A percentile compares a stretch with the other conserved stretches of the same genome.
Evolutionary conservation across 2,888 invertebrate genomes (phyloP).

Genomic region (Lysandra bellargus): DNA sequence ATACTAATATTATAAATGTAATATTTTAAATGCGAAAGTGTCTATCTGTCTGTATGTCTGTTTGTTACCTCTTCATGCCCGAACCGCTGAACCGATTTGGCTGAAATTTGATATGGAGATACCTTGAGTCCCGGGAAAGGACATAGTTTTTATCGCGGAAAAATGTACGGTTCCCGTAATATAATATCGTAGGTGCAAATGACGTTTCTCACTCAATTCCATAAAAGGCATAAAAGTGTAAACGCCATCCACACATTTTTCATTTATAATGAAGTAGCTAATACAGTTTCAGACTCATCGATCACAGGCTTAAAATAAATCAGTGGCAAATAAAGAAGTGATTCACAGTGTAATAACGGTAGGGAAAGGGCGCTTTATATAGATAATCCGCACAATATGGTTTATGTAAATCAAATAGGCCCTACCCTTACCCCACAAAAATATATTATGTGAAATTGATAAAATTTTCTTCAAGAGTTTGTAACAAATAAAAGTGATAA

Average conservation of each 20-base stretch:
- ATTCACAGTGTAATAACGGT: constrained; percentile 3
- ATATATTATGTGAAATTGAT: constrained; percentile 9
- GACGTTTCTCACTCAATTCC: neutral
- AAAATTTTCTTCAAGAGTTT: neutral
- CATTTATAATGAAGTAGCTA: neutral
- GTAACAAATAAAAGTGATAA: too few relatives aligned
- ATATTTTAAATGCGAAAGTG: too few relatives aligned
- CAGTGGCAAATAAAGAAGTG: constrained; percentile 8
- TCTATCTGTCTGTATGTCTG: too few relatives aligned
- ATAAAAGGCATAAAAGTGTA: neutral
- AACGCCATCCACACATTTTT: neutral
- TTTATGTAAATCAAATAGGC: constrained; percentile 12
- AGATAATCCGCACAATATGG: constrained; percentile 8
- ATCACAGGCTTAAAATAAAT: neutral
- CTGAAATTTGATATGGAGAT: too few relatives aligned
- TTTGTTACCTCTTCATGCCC: too few relatives aligned
- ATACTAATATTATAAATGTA: too few relatives aligned
- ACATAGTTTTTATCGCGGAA: too few relatives aligned
- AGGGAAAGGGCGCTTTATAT: neutral
- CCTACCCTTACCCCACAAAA: neutral
- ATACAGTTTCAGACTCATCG: neutral
- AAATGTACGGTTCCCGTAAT: too few relatives aligned
- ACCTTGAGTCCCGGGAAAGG: too few relatives aligned
- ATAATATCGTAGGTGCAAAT: too few relatives aligned
- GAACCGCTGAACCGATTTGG: too few relatives aligned